These are phyloP conservation scores for Percopsis transmontana DNA, from an alignment of 2,113 vertebrate genomes.

Conservation along the genomic window DNA sequence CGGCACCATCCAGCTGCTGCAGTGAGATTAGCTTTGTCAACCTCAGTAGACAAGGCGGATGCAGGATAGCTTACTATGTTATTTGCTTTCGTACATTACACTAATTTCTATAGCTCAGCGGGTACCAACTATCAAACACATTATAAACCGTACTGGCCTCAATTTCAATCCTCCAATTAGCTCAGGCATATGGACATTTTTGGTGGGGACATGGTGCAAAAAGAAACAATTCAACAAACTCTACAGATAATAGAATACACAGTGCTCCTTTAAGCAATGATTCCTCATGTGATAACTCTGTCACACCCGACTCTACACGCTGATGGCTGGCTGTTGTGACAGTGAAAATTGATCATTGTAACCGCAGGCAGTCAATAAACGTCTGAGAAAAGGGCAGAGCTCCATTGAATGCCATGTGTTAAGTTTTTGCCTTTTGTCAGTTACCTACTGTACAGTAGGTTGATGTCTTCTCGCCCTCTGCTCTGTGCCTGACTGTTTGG, in stretches of 20 bases:
- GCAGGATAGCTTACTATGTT: too few species aligned
- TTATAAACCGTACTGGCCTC: too few species aligned
- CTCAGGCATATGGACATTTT: too few species aligned
- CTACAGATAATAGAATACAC: neutral
- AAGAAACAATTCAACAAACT: neutral
- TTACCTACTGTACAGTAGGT: neutral
- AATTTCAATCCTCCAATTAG: too few species aligned
- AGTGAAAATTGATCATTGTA: slow-evolving; percentile 34
- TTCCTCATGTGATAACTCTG: slow-evolving; percentile 42
- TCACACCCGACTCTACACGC: slow-evolving; percentile 34
- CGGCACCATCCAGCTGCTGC: too few species aligned
- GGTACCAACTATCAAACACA: too few species aligned
- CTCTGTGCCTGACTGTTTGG: neutral
- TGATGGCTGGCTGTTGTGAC: slow-evolving; percentile 18
- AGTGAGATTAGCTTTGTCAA: too few species aligned
- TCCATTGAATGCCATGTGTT: slow-evolving; percentile 9
- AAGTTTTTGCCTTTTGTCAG: slow-evolving; percentile 2
- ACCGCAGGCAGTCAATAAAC: slow-evolving; percentile 16
- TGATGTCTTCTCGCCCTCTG: slow-evolving; percentile 1
- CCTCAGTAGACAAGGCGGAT: too few species aligned
- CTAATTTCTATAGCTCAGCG: too few species aligned
- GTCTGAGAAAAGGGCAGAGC: slow-evolving; percentile 2
- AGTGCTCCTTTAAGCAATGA: neutral
- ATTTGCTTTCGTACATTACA: too few species aligned
- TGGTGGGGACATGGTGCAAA: too few species aligned